phyloP scores from a whole-genome alignment of 1,140 invertebrate species.

The Pemphigus obesinymphae region DNA sequence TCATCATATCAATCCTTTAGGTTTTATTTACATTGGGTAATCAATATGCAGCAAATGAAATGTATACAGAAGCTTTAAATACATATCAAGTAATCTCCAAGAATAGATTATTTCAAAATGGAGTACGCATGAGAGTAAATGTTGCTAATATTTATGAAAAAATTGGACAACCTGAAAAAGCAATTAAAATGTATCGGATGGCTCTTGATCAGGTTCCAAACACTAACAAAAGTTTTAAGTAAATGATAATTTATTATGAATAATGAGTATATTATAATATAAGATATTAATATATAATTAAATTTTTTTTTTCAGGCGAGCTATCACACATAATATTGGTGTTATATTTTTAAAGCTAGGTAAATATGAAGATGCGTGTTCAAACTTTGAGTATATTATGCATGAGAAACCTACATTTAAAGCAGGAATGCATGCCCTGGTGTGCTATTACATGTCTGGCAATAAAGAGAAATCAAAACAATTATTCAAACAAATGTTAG shows the following conservation, averaged over 20 bases:
- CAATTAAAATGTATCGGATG: slow-evolving; percentile 97
- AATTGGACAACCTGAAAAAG: slow-evolving; percentile 89
- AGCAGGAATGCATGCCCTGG: slow-evolving; percentile 79
- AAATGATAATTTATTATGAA: slow-evolving; percentile 39
- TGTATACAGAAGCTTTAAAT: slow-evolving; percentile 92
- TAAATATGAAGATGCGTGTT: slow-evolving; percentile 90
- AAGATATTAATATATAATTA: not conserved
- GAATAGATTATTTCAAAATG: slow-evolving; percentile 81
- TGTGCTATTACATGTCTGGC: slow-evolving; percentile 89
- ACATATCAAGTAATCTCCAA: slow-evolving; percentile 87
- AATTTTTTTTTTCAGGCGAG: slow-evolving; percentile 64
- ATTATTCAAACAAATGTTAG: slow-evolving; percentile 83
- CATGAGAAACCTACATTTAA: slow-evolving; percentile 87
- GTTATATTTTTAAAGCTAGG: slow-evolving; percentile 92
- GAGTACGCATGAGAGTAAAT: slow-evolving; percentile 88
- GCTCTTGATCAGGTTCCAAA: slow-evolving; percentile 91
- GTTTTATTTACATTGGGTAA: slow-evolving; percentile 89
- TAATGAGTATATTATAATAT: not conserved
- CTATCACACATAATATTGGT: slow-evolving; percentile 98
- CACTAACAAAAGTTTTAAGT: slow-evolving; percentile 86
- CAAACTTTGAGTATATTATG: slow-evolving; percentile 97
- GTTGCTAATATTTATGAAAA: slow-evolving; percentile 98
- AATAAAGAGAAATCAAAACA: slow-evolving; percentile 93
- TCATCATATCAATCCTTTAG: slow-evolving; percentile 53
- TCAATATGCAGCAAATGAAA: slow-evolving; percentile 89